A percentile compares a stretch with the other conserved stretches of the same genome.
Evolutionary conservation across 1,140 invertebrate genomes (phyloP).

Genomic region (Eueides isabella): DNA sequence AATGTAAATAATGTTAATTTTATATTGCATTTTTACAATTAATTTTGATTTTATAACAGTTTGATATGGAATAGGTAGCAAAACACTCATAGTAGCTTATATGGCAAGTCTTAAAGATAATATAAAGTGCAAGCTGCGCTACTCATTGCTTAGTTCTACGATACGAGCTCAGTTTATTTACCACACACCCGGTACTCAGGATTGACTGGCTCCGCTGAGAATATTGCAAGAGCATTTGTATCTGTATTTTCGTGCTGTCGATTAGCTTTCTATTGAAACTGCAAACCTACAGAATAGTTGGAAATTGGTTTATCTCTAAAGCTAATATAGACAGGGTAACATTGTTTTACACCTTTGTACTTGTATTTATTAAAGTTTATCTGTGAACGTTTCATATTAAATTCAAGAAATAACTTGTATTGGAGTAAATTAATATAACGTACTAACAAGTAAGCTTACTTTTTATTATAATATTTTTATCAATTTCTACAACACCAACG

Average conservation of each 20-base stretch:
- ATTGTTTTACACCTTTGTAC: neutral
- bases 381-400: neutral
- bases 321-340: neutral
- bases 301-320: neutral
- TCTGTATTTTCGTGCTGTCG: neutral
- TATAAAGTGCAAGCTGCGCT: neutral
- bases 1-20: too few species aligned
- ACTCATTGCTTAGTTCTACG: neutral
- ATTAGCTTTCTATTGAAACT: neutral
- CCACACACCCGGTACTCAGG: neutral
- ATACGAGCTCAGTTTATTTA: conserved; percentile 1
- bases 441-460: too few species aligned
- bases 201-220: neutral
- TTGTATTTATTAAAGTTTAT: neutral
- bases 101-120: neutral
- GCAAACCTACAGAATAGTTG: neutral
- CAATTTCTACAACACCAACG: neutral
- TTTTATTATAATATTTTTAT: neutral
- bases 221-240: neutral
- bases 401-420: neutral
- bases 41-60: too few species aligned
- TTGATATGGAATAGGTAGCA: too few species aligned
- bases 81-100: neutral
- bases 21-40: too few species aligned
- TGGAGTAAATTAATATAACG: too few species aligned